Base-by-base conservation (phyloP, 2,113 vertebrate species). In the Gadus macrocephalus region DNA sequence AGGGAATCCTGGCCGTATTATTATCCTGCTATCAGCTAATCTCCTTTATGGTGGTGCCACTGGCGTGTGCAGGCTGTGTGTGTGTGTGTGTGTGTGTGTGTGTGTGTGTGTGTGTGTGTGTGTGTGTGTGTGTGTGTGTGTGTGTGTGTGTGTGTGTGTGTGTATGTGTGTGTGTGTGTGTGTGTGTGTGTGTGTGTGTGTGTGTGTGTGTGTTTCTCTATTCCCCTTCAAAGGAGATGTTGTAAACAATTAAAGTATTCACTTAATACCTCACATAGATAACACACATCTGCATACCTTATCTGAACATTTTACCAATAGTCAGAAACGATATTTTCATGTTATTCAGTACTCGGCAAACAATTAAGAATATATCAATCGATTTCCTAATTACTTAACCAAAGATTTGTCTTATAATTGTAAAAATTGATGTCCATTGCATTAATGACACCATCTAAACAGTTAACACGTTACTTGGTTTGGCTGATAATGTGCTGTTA, bases 1-100 rank as follows among this genome's bases (percentile, higher is more conserved):
- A 63, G 66, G 22, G 25, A 79, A 72, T 73, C 74, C 84, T 65
- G 71, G 56, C 69, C 56, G 5, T 49, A 49, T 67, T 73, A 72
- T 79, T 86, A 86, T 78, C 56, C 70, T 53, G 72, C 71, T 81
- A 77, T 79, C 77, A 49, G 69, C 69, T 63, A 69, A 86, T 84
- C 81, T 81, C 74, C 72, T 53, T 56, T 67, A 28, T 68, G 66
- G 67, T 22, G 67, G 81, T 53, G 25, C 42, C 35, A 15, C 25
- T 55, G 17, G 4, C 25, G 28, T 35, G 71, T 70, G 64, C 59
- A 53, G 49, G 74, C 20, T 22, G 19, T 49, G 38, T 61, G 64
- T 35, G n/a, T 15, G 11, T 49, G 64, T 64, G 7, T 75, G 62
- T 56, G 67, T 69, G 35, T 31, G 14, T 19, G 64, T 49, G 64